Percentiles rank a stretch among this genome's conserved stretches.
These are phyloP conservation scores for Drosophila bunnanda DNA, from an alignment of 2,888 invertebrate species.

Conservation along the genomic window DNA sequence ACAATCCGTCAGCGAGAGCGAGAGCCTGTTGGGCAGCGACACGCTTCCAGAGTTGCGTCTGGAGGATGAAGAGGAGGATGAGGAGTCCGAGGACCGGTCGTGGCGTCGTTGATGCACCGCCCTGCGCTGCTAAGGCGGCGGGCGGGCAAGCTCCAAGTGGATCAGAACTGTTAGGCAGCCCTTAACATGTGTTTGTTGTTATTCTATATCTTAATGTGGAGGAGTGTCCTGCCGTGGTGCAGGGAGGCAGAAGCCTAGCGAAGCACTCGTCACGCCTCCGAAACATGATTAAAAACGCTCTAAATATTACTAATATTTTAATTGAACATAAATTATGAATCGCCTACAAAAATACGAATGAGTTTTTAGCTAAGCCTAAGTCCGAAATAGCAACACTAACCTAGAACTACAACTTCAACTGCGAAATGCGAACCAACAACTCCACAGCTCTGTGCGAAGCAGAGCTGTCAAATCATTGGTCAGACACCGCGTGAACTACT, in stretches of 20 bases:
- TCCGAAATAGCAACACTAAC: constrained; percentile 46
- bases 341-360: constrained; percentile 61
- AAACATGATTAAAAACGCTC: constrained; percentile 67
- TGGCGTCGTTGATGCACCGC: constrained; percentile 92
- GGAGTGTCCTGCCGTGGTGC: constrained; percentile 20
- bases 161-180: constrained; percentile 60
- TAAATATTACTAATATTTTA: constrained; percentile 78
- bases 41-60: constrained; percentile 88
- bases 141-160: constrained; percentile 53
- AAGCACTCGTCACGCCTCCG: constrained; percentile 15
- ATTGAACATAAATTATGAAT: constrained; percentile 69
- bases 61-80: constrained; percentile 94
- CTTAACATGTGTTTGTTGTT: constrained; percentile 69
- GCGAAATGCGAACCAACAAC: constrained; percentile 39
- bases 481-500: constrained; percentile 55
- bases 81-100: constrained; percentile 93
- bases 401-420: constrained; percentile 43
- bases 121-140: constrained; percentile 51
- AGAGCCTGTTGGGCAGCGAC: constrained; percentile 80
- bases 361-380: constrained; percentile 60
- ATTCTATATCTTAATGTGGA: constrained; percentile 58
- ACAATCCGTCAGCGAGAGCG: constrained; percentile 77
- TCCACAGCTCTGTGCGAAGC: constrained; percentile 49
- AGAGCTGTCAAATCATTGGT: constrained; percentile 42
- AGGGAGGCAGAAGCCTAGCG: constrained; percentile 1